A percentile compares a stretch with the other conserved stretches of the same genome.
Conservation (phyloP, 1,140 invertebrate genomes). For the Odontomachus brunneus region DNA sequence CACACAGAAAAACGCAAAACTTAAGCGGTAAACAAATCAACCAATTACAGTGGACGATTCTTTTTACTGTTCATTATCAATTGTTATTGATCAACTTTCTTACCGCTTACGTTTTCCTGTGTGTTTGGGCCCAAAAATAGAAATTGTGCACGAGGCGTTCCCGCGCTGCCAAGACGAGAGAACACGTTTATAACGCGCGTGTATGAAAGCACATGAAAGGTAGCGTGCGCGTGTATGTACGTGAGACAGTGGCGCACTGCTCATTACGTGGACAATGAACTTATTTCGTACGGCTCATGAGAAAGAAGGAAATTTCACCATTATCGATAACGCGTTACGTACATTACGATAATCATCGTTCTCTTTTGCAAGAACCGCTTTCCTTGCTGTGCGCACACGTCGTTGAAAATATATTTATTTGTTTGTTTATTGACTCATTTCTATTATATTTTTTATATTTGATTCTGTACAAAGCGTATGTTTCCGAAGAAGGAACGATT, state of each 20-base stretch:
- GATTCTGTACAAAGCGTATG: neutral
- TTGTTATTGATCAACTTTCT: no score
- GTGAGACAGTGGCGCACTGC: neutral
- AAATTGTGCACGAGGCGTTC: slow-evolving; percentile 8
- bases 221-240: neutral
- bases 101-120: no score
- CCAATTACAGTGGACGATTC: no score
- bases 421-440: no score
- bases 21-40: no score
- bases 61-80: no score
- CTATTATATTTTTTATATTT: no score
- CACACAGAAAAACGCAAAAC: no score
- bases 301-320: slow-evolving; percentile 20
- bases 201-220: slow-evolving; percentile 4
- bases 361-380: slow-evolving; percentile 5
- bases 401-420: neutral
- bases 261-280: slow-evolving; percentile 43
- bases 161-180: slow-evolving; percentile 7
- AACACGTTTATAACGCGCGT: neutral
- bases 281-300: slow-evolving; percentile 13
- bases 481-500: no score
- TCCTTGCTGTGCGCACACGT: neutral
- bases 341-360: neutral
- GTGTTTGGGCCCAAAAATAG: no score
- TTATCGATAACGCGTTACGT: slow-evolving; percentile 21